These are phyloP conservation scores for Leptinotarsa tumamoca DNA, from an alignment of 2,888 invertebrate species.

Conservation along the genomic window DNA sequence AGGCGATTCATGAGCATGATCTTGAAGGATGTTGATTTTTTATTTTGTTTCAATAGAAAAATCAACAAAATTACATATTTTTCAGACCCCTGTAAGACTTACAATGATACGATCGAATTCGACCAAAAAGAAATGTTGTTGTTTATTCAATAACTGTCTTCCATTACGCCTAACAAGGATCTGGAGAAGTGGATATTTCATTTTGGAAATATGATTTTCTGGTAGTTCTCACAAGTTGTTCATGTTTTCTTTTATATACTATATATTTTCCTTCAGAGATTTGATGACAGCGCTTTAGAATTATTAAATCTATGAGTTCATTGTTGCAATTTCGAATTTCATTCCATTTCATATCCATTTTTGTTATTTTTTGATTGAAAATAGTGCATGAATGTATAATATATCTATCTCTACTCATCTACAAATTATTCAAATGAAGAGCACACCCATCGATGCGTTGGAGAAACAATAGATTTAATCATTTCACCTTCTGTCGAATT, in stretches of 20 bases:
- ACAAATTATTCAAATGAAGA: too few species aligned
- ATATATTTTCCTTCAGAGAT: conserved; percentile 3
- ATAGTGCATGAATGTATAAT: neutral
- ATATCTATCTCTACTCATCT: too few species aligned
- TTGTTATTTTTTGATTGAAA: conserved; percentile 14
- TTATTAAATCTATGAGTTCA: conserved; percentile 7
- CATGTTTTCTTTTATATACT: neutral
- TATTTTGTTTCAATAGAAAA: neutral
- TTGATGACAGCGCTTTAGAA: neutral
- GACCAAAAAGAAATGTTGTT: neutral
- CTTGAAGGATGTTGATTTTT: neutral
- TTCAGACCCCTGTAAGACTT: neutral
- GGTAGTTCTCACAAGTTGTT: neutral
- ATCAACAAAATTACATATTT: neutral
- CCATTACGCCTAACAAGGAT: conserved; percentile 9
- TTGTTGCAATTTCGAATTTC: neutral
- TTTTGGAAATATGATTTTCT: conserved; percentile 6
- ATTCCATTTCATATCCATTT: conserved; percentile 2
- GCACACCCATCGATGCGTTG: too few species aligned
- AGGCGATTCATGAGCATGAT: neutral
- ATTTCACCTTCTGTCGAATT: too few species aligned
- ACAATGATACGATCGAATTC: neutral
- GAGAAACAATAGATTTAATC: too few species aligned
- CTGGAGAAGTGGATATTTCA: conserved; percentile 4
- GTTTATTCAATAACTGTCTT: conserved; percentile 1